Conservation (phyloP, 2,113 vertebrate genomes). For the Coptodon rendalli region DNA sequence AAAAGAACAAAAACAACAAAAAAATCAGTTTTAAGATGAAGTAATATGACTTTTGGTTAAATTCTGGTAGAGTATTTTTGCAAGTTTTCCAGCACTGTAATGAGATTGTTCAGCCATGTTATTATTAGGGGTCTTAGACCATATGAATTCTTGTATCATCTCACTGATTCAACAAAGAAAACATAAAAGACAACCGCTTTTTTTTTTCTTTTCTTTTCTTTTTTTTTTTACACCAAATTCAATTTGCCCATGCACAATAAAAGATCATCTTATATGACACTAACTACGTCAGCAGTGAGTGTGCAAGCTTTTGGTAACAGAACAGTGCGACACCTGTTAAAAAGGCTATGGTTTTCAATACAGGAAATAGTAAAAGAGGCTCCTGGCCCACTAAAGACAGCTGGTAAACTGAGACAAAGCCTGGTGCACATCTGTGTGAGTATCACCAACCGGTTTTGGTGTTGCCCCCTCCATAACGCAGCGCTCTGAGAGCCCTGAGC, state of each 20-base stretch:
- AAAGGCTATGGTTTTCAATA: neutral
- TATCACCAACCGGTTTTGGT: constrained; percentile 79
- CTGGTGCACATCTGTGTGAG: neutral
- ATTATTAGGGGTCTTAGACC: neutral
- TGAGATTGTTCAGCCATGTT: neutral
- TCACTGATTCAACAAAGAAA: neutral
- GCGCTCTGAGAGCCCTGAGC: constrained; percentile 69
- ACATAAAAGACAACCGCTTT: neutral
- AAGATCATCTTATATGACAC: neutral
- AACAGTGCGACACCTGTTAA: neutral
- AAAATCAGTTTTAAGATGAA: neutral
- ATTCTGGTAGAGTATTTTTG: neutral
- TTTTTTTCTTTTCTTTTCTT: neutral
- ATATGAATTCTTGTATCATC: neutral
- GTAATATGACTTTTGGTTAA: neutral
- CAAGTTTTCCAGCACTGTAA: neutral
- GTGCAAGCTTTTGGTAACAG: neutral
- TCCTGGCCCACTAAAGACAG: neutral
- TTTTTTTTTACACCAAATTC: neutral
- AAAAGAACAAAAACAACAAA: neutral
- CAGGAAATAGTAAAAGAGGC: neutral
- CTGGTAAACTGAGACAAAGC: neutral
- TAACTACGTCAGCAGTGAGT: neutral
- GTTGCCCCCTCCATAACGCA: constrained; percentile 81
- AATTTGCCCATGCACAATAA: neutral